A percentile compares a stretch with the other conserved stretches of the same genome.
phyloP scores from a whole-genome alignment of 2,113 vertebrate genomes.

The Engystomops pustulosus region DNA sequence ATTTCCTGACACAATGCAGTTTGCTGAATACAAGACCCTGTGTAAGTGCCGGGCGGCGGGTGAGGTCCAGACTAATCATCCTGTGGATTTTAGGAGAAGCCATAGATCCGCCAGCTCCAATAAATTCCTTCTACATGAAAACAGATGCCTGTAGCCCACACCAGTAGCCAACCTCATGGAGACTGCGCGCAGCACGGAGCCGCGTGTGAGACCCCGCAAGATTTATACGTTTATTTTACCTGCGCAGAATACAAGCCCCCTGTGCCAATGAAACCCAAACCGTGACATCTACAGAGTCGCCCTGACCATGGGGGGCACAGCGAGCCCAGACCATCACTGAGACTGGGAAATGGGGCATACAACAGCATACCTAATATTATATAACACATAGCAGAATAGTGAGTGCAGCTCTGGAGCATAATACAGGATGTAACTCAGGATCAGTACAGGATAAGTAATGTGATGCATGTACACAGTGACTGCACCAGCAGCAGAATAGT shows the following conservation, averaged over 20 bases:
- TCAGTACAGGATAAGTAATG: no score
- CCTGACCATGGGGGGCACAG: not conserved
- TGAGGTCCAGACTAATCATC: not conserved
- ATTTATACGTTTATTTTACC: slow-evolving; percentile 24
- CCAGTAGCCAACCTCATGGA: not conserved
- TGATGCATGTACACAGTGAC: no score
- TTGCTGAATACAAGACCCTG: not conserved
- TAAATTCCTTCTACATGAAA: slow-evolving; percentile 39
- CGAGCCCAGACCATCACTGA: not conserved
- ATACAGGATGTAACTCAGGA: no score
- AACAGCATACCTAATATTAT: not conserved
- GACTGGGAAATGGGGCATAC: not conserved
- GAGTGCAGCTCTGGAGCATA: no score
- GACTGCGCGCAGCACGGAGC: not conserved
- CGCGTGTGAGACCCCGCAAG: not conserved
- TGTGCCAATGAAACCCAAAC: slow-evolving; percentile 10
- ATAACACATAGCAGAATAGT: no score
- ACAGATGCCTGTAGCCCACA: slow-evolving; percentile 30
- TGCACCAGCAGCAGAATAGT: no score
- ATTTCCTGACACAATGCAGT: not conserved
- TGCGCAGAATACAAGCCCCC: not conserved
- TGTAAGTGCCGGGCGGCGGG: not conserved
- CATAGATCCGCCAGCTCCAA: slow-evolving; percentile 6
- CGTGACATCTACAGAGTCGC: not conserved
- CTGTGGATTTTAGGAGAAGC: slow-evolving; percentile 30